A percentile compares a stretch with the other conserved stretches of the same genome.
phyloP scores from a whole-genome alignment of 2,888 invertebrate genomes.

The Rhimphoctona megacephalus region DNA sequence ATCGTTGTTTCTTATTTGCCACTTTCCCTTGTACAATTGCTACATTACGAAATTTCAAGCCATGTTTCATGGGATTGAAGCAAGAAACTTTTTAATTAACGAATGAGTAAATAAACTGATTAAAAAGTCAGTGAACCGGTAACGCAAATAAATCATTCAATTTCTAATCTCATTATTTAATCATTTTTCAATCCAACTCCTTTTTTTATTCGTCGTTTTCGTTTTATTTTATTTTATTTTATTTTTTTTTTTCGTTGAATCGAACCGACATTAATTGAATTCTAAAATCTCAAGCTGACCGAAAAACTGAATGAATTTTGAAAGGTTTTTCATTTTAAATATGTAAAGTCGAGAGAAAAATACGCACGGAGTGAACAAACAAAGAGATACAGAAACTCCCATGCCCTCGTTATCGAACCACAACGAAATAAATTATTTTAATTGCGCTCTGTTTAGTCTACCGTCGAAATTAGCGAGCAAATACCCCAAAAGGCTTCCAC shows the following conservation, averaged over 20 bases:
- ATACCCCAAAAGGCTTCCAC: slow-evolving; percentile 63
- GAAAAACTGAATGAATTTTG: neutral
- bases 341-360: slow-evolving; percentile 10
- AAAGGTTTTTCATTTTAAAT: slow-evolving; percentile 1
- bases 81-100: neutral
- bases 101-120: slow-evolving; percentile 13
- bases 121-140: neutral
- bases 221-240: too few relatives aligned
- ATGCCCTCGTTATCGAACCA: slow-evolving; percentile 37
- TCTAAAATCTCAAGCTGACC: neutral
- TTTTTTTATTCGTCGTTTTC: neutral
- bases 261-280: slow-evolving; percentile 4
- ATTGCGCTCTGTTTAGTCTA: slow-evolving; percentile 75
- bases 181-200: neutral
- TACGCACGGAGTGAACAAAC: slow-evolving; percentile 3
- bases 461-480: slow-evolving; percentile 74
- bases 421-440: slow-evolving; percentile 75
- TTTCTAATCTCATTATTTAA: slow-evolving; percentile 16
- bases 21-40: neutral
- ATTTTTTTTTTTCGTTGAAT: neutral
- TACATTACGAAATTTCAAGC: slow-evolving; percentile 2
- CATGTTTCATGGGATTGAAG: neutral
- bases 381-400: slow-evolving; percentile 22
- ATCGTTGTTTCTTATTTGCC: slow-evolving; percentile 5
- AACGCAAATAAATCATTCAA: neutral